These are phyloP conservation scores for Oreortyx pictus DNA, from an alignment of 2,797 vertebrate species.

Conservation along the genomic window DNA sequence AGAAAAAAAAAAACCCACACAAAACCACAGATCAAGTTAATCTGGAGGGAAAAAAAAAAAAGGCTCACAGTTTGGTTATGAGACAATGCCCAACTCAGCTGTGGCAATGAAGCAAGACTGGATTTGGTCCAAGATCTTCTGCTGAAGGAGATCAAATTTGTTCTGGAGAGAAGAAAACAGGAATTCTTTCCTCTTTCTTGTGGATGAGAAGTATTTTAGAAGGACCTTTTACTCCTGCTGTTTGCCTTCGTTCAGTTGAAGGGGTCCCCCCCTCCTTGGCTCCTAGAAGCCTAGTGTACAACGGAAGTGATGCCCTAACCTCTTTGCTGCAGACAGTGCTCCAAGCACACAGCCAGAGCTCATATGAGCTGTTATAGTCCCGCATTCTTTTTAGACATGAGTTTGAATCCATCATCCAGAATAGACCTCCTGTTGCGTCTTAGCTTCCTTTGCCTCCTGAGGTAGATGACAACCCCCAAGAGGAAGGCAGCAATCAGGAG, in stretches of 20 bases:
- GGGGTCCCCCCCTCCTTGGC: not conserved
- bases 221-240: not conserved
- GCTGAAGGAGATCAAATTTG: not conserved
- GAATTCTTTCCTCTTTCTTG: not conserved
- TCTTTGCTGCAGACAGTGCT: not conserved
- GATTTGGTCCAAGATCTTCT: not conserved
- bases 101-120: not conserved
- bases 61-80: not conserved
- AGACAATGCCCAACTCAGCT: not conserved
- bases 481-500: conserved; percentile 65
- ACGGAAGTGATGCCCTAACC: not conserved
- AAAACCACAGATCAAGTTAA: not conserved
- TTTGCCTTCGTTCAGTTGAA: not conserved
- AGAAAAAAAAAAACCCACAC: not conserved
- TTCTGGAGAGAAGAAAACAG: not conserved
- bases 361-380: conserved; percentile 9
- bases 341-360: not conserved
- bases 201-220: not conserved
- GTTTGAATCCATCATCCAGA: conserved; percentile 80
- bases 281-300: not conserved
- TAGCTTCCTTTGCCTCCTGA: conserved; percentile 69
- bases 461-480: conserved; percentile 65
- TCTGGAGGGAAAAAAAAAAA: not conserved
- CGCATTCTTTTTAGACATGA: conserved; percentile 70
- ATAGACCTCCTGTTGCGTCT: conserved; percentile 80